These are phyloP conservation scores for Julus scandinavius DNA, from an alignment of 2,888 invertebrate species.

Conservation along the genomic window DNA sequence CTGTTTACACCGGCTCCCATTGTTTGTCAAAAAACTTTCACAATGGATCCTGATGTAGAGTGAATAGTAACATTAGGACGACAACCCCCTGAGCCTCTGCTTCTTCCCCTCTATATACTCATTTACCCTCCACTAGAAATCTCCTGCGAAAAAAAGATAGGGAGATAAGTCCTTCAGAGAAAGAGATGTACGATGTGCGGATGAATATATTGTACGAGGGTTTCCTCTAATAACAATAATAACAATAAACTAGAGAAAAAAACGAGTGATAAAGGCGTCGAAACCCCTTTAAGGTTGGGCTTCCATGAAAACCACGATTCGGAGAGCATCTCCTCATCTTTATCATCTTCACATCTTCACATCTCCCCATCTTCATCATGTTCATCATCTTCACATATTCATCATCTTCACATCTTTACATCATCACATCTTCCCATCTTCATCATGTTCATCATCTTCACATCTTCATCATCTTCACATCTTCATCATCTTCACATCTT, in stretches of 20 bases:
- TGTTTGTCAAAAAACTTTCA: conserved; percentile 30
- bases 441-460: too few species aligned
- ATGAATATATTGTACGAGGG: conserved; percentile 4
- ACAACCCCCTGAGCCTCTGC: background rate
- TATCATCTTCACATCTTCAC: too few species aligned
- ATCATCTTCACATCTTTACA: too few species aligned
- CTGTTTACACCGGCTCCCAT: conserved; percentile 31
- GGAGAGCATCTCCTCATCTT: background rate
- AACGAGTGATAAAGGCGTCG: background rate
- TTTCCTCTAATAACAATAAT: conserved; percentile 33
- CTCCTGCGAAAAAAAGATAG: conserved; percentile 10
- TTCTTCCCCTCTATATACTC: background rate
- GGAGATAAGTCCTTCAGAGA: conserved; percentile 3
- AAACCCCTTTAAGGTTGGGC: background rate
- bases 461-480: too few species aligned
- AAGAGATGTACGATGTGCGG: conserved; percentile 37
- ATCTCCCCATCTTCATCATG: too few species aligned
- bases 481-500: too few species aligned
- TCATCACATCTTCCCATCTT: too few species aligned
- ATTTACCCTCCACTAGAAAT: background rate
- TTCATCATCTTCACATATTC: too few species aligned
- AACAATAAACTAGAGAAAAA: conserved; percentile 8
- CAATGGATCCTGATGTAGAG: conserved; percentile 46
- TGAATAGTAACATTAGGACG: conserved; percentile 41
- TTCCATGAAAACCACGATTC: background rate